Conservation (phyloP, 2,888 invertebrate genomes). For the Girardia tigrina region DNA sequence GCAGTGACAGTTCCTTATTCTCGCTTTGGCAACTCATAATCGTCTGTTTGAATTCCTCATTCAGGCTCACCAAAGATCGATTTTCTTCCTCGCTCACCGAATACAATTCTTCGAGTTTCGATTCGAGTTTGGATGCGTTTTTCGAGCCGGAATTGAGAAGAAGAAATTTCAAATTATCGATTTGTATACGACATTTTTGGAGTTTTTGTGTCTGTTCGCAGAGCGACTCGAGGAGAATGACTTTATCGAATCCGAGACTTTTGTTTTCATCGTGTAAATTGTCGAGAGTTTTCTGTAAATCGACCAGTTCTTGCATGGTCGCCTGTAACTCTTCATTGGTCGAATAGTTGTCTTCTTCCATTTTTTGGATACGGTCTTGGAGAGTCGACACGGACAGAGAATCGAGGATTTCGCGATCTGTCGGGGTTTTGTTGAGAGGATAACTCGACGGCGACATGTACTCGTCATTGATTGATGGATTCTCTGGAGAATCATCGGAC, state of each 20-base stretch:
- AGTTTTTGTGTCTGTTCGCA: constrained; percentile 79
- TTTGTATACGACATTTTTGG: constrained; percentile 69
- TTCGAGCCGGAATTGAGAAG: constrained; percentile 44
- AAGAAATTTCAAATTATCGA: constrained; percentile 69
- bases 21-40: neutral
- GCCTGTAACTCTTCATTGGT: constrained; percentile 83
- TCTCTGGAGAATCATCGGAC: neutral
- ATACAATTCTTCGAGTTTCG: constrained; percentile 49
- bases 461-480: neutral
- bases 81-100: constrained; percentile 24
- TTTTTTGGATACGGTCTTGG: constrained; percentile 35
- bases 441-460: neutral
- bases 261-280: constrained; percentile 77
- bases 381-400: constrained; percentile 28
- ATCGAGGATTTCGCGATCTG: neutral
- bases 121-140: constrained; percentile 37
- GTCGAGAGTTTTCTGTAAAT: constrained; percentile 70
- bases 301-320: constrained; percentile 76
- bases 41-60: constrained; percentile 20
- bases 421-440: neutral
- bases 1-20: neutral
- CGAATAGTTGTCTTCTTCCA: constrained; percentile 51
- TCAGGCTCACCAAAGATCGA: neutral
- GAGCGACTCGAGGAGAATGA: constrained; percentile 71
- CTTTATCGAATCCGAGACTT: constrained; percentile 71